phyloP scores from a whole-genome alignment of 1,140 invertebrate genomes.

The Planococcus citri region DNA sequence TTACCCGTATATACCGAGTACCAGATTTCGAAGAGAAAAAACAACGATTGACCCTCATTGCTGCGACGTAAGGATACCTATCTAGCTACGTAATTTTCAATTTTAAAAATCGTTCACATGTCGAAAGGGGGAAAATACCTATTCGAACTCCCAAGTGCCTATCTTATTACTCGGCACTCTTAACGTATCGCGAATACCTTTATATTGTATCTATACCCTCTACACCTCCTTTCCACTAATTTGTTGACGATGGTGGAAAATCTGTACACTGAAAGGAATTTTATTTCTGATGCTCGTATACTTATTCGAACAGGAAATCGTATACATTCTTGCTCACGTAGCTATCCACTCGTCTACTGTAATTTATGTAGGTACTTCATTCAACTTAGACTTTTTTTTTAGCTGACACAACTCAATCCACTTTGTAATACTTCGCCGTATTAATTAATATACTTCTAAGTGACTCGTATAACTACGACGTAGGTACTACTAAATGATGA shows the following conservation, averaged over 20 bases:
- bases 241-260: not conserved
- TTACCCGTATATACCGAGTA: conserved; percentile 1
- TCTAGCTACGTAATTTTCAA: no score
- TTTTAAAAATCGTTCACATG: not conserved
- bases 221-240: not conserved
- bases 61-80: conserved; percentile 16
- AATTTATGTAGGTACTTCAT: no score
- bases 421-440: no score
- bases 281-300: no score
- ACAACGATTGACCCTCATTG: conserved; percentile 11
- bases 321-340: no score
- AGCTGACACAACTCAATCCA: no score
- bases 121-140: not conserved
- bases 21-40: conserved; percentile 18
- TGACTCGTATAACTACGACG: no score
- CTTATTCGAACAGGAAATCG: no score
- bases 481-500: no score
- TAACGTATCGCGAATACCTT: not conserved
- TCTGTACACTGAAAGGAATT: not conserved
- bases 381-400: no score
- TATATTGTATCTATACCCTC: not conserved
- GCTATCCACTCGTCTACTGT: no score
- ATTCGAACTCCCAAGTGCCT: not conserved
- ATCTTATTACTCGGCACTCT: not conserved
- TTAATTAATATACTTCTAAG: no score